Percentiles rank a stretch among this genome's conserved stretches.
These are phyloP conservation scores for Eilema depressum DNA, from an alignment of 2,888 invertebrate genomes.

Conservation along the genomic window DNA sequence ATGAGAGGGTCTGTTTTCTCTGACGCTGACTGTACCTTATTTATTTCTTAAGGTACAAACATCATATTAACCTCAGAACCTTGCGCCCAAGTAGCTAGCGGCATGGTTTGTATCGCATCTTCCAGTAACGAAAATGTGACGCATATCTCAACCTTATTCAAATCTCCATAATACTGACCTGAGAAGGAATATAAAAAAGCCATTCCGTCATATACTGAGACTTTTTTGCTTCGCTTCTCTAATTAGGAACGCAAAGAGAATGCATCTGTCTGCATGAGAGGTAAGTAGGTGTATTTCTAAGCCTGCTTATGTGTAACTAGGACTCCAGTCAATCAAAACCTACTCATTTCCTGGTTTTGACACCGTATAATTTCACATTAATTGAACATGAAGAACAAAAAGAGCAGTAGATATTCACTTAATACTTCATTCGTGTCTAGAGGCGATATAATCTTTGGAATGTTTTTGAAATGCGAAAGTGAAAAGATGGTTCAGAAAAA, in stretches of 20 bases:
- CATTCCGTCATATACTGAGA: background rate
- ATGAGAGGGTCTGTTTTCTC: too few relatives aligned
- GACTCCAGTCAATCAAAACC: conserved; percentile 39
- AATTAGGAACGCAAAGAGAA: conserved; percentile 30
- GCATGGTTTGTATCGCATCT: too few relatives aligned
- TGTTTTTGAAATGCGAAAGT: conserved; percentile 30
- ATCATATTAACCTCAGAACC: too few relatives aligned
- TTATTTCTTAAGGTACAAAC: too few relatives aligned
- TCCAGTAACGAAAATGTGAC: too few relatives aligned
- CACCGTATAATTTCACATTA: conserved; percentile 37
- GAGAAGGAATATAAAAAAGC: too few relatives aligned
- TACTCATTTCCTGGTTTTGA: conserved; percentile 33
- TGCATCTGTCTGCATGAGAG: conserved; percentile 2
- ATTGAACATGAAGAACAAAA: conserved; percentile 27
- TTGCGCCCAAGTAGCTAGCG: too few relatives aligned
- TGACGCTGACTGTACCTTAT: too few relatives aligned
- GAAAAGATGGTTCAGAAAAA: conserved; percentile 41
- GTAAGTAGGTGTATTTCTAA: conserved; percentile 19
- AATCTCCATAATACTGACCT: too few relatives aligned
- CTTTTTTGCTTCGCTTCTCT: background rate
- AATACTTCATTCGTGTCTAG: background rate
- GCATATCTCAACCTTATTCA: too few relatives aligned
- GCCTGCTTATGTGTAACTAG: conserved; percentile 27
- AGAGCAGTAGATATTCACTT: conserved; percentile 16
- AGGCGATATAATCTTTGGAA: background rate